A percentile compares a stretch with the other conserved stretches of the same genome.
Conservation (phyloP, 2,113 vertebrate genomes). For the Tachysurus fulvidraco region DNA sequence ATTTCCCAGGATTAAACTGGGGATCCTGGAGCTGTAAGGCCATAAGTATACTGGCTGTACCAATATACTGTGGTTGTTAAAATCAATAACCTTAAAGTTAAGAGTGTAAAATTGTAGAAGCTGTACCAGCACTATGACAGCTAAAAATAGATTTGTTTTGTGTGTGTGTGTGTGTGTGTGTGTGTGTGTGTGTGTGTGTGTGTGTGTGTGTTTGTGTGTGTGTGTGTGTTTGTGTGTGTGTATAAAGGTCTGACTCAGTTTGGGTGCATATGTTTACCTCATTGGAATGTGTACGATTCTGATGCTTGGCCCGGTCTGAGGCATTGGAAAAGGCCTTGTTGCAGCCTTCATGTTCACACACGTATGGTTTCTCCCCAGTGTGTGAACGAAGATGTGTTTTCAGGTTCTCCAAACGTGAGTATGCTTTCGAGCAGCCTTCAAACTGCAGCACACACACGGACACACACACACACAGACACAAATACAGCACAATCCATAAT, state of each 20-base stretch:
- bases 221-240: background rate
- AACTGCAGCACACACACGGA: constrained; percentile 76
- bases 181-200: no score
- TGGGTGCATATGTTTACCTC: constrained; percentile 76
- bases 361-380: constrained; percentile 97
- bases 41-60: background rate
- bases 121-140: background rate
- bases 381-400: constrained; percentile 98
- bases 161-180: background rate
- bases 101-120: background rate
- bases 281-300: constrained; percentile 98
- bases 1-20: background rate
- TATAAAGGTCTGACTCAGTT: background rate
- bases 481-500: background rate
- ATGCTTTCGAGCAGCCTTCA: constrained; percentile 95
- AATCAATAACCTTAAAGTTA: background rate
- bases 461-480: constrained; percentile 46
- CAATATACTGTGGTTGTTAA: background rate
- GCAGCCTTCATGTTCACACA: constrained; percentile 96
- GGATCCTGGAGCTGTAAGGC: background rate
- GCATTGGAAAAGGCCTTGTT: constrained; percentile 98
- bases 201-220: background rate
- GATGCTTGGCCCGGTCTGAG: constrained; percentile 96
- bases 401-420: constrained; percentile 97
- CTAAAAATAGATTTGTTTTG: background rate